These are phyloP conservation scores for Chloroclystis v-ata DNA, from an alignment of 2,888 invertebrate species.

Conservation along the genomic window DNA sequence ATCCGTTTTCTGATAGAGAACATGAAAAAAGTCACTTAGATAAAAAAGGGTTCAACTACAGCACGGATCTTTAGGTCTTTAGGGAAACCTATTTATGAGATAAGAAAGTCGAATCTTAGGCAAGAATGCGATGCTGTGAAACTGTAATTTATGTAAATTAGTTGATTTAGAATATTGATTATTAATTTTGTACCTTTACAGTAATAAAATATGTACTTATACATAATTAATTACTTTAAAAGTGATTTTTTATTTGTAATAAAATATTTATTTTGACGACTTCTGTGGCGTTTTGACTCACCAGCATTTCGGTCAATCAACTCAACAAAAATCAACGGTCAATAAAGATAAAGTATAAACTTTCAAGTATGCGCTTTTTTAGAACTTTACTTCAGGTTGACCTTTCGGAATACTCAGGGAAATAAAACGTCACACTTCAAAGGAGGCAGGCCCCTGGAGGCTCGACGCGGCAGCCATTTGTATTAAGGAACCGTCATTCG, in stretches of 20 bases:
- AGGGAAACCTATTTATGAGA: constrained; percentile 22
- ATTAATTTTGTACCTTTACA: too few relatives aligned
- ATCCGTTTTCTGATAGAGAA: constrained; percentile 23
- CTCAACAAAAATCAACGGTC: too few relatives aligned
- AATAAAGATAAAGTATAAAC: too few relatives aligned
- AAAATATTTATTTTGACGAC: too few relatives aligned
- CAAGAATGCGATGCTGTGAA: constrained; percentile 6
- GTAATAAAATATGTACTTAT: too few relatives aligned
- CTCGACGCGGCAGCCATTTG: constrained; percentile 37
- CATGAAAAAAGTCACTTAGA: constrained; percentile 23
- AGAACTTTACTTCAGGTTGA: constrained; percentile 15
- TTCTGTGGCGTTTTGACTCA: too few relatives aligned
- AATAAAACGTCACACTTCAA: constrained; percentile 45
- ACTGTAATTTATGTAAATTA: constrained; percentile 8
- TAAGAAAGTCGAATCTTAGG: constrained; percentile 11
- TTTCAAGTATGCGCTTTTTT: neutral
- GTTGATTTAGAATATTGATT: too few relatives aligned
- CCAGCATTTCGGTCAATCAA: too few relatives aligned
- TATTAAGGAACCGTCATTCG: constrained; percentile 38
- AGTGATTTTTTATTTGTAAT: too few relatives aligned
- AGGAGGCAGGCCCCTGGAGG: constrained; percentile 36
- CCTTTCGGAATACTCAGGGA: constrained; percentile 27
- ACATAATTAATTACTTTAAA: too few relatives aligned
- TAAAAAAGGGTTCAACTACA: constrained; percentile 23
- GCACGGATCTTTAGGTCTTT: constrained; percentile 21